A percentile compares a stretch with the other conserved stretches of the same genome.
Evolutionary conservation across 2,797 vertebrate genomes (phyloP).

Genomic region (Tragopan temminckii): DNA sequence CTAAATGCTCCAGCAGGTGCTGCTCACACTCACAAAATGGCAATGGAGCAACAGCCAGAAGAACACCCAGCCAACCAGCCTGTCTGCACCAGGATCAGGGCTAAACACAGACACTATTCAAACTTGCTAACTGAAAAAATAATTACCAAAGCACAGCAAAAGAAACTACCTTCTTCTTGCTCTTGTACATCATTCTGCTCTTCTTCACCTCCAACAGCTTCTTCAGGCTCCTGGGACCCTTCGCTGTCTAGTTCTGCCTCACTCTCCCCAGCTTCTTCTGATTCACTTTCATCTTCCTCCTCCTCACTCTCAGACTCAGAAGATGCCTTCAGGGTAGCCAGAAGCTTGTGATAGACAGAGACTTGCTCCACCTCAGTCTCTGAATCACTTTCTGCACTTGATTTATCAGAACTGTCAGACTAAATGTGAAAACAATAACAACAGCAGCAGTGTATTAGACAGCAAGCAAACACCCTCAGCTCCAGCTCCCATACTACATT

Average conservation of each 20-base stretch:
- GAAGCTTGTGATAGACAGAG: slow-evolving; percentile 91
- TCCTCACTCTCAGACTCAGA: slow-evolving; percentile 77
- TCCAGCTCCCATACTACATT: neutral
- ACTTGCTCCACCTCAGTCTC: slow-evolving; percentile 84
- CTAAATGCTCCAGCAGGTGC: slow-evolving; percentile 38
- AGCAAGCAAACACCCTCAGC: neutral
- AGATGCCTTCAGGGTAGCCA: slow-evolving; percentile 86
- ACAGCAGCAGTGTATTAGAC: neutral
- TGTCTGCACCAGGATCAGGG: neutral
- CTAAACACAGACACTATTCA: fast-evolving
- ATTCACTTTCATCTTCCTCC: slow-evolving; percentile 84
- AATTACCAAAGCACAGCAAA: neutral
- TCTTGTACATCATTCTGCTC: neutral
- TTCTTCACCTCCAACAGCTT: slow-evolving; percentile 1
- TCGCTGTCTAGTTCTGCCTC: slow-evolving; percentile 37
- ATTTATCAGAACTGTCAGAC: slow-evolving; percentile 86
- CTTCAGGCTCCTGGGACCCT: neutral
- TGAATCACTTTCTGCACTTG: slow-evolving; percentile 79
- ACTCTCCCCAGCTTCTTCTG: slow-evolving; percentile 65
- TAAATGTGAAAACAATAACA: slow-evolving; percentile 62
- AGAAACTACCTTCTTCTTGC: slow-evolving; percentile 43
- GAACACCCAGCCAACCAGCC: neutral
- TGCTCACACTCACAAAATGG: slow-evolving; percentile 1
- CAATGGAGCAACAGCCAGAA: slow-evolving; percentile 1
- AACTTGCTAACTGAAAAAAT: neutral